Evolutionary conservation across 2,797 vertebrate species (phyloP), one percentile per base, ranked within the genome.

Genomic region (Tapera naevia): DNA sequence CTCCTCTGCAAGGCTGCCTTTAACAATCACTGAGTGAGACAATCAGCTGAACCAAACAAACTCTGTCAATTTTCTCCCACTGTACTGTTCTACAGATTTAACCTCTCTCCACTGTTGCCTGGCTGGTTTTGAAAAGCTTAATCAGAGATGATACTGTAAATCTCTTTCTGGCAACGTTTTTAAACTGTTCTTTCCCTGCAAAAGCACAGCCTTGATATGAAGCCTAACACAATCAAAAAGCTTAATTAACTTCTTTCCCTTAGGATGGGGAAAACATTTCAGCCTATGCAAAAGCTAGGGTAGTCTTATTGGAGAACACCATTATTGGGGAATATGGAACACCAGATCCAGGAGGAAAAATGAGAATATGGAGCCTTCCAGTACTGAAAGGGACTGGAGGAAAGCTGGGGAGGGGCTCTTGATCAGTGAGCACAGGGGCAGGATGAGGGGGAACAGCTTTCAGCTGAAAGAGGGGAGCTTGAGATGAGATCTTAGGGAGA

Each of bases 91-190:
- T 56, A 27, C 65, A 61, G 61, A 87, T 76, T 73, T 81, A 81
- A 81, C 80, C 84, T 80, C 66, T 65, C 73, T 56, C 79, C 54
- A 30, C 58, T 75, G 57, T 80, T 71, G 88, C 64, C 70, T 80
- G 93, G 37, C 54, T 87, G 50, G 43, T 57, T 92, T 30, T 74
- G 43, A 86, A 89, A 93, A 72, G 67, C 94, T 86, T 62, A 74
- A 74, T 89, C 78, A 33, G 73, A 62, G 88, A 75, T 64, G 94
- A 93, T 71, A 19, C 85, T 75, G 69, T 71, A 75, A 91, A 85
- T 67, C 91, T 81, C 84, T 70, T 80, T 76, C 67, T 86, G 72
- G 85, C 81, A 89, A 62, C 0, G 15, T 37, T 91, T 39, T 79
- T 78, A 81, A 89, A 74, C 65, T 81, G 81, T 86, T 91, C 69